Evolutionary conservation across 2,888 invertebrate genomes (phyloP).

Genomic region (Drosophila nigricruria): DNA sequence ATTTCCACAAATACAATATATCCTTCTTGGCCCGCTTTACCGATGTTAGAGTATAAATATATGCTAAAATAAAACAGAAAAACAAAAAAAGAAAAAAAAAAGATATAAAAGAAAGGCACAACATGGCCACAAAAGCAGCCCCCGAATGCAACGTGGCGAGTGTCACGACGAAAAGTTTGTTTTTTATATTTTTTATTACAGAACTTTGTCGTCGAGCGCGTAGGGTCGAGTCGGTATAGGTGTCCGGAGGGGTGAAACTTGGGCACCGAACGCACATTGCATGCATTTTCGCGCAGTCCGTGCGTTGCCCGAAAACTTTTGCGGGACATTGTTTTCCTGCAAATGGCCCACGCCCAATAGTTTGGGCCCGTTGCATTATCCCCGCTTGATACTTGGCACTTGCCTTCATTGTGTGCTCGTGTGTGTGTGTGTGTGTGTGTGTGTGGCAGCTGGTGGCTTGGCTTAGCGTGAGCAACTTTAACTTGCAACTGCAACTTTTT

Average conservation of each 20-base stretch:
- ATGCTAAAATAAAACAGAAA: constrained; percentile 40
- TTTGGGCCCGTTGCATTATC: constrained; percentile 37
- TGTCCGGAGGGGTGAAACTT: background rate
- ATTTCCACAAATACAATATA: background rate
- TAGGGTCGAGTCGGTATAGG: background rate
- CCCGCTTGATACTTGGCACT: constrained; percentile 44
- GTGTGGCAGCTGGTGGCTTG: constrained; percentile 62
- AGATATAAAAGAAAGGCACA: constrained; percentile 31
- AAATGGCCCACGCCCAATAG: constrained; percentile 69
- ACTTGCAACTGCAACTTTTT: constrained; percentile 57
- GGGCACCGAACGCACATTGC: constrained; percentile 59
- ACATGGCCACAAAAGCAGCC: constrained; percentile 43
- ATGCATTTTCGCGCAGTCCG: constrained; percentile 54
- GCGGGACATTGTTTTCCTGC: constrained; percentile 73
- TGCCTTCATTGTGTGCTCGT: constrained; percentile 21
- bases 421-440: background rate
- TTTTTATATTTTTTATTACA: constrained; percentile 64
- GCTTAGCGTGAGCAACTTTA: constrained; percentile 42
- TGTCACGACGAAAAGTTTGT: constrained; percentile 62
- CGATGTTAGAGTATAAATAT: constrained; percentile 2
- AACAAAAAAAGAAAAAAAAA: constrained; percentile 15
- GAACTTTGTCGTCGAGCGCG: constrained; percentile 61
- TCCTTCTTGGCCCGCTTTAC: background rate
- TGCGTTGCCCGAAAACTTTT: constrained; percentile 47
- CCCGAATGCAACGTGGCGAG: constrained; percentile 61